phyloP scores from a whole-genome alignment of 2,888 invertebrate species.

The Micropterix aruncella region DNA sequence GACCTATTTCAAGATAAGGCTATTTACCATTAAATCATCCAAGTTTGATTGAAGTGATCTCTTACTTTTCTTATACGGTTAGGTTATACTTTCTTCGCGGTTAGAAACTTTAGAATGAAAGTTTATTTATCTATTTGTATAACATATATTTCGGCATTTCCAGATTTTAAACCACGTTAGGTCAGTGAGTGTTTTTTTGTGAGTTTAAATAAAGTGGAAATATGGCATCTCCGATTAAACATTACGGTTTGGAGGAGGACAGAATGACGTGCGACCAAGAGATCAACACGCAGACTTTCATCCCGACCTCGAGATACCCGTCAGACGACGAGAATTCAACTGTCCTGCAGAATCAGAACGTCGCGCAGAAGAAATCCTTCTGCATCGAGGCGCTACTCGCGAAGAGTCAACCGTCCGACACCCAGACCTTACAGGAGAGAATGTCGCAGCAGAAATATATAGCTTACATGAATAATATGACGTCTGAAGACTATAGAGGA shows the following conservation, averaged over 20 bases:
- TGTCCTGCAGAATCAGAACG: not conserved
- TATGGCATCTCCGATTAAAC: not conserved
- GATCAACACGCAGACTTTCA: not conserved
- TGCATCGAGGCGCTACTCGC: conserved; percentile 83
- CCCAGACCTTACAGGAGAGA: conserved; percentile 21
- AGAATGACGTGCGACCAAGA: not conserved
- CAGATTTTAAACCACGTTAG: too few relatives aligned
- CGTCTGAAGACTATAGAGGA: conserved; percentile 10
- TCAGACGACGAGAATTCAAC: not conserved
- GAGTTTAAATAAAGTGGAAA: too few relatives aligned
- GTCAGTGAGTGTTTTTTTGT: too few relatives aligned
- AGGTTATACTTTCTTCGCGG: too few relatives aligned
- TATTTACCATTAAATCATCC: too few relatives aligned
- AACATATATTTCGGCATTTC: too few relatives aligned
- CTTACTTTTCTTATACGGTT: too few relatives aligned
- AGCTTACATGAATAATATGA: conserved; percentile 23
- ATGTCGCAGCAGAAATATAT: conserved; percentile 27
- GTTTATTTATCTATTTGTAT: too few relatives aligned
- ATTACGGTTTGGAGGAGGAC: not conserved
- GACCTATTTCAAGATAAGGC: too few relatives aligned
- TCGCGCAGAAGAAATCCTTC: conserved; percentile 78
- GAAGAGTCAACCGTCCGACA: conserved; percentile 22
- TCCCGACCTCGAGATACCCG: not conserved
- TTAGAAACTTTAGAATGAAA: too few relatives aligned
- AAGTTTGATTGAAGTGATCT: too few relatives aligned